Percentiles rank a stretch among this genome's conserved stretches.
These are phyloP conservation scores for Sciurus carolinensis DNA, from an alignment of 2,797 vertebrate genomes.

Conservation along the genomic window DNA sequence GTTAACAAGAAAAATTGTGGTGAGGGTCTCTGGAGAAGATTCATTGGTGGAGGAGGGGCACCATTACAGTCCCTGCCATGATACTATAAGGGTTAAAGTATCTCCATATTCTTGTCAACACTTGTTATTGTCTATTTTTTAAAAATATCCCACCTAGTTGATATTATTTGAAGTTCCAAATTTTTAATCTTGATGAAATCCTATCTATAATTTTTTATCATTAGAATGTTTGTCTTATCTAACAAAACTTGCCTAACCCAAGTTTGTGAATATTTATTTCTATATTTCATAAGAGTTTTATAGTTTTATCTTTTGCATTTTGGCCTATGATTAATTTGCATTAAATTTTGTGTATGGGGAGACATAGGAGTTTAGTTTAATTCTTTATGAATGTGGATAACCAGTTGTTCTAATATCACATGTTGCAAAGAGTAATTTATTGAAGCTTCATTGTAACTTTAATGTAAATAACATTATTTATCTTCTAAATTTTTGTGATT, in stretches of 20 bases:
- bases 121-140: not conserved
- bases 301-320: not conserved
- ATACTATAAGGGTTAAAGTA: not conserved
- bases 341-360: not conserved
- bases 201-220: not conserved
- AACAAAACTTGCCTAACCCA: not conserved
- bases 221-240: not conserved
- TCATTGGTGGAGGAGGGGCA: too few species aligned
- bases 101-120: not conserved
- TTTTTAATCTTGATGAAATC: conserved; percentile 23
- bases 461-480: not conserved
- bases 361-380: not conserved
- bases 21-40: too few species aligned
- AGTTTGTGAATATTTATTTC: not conserved
- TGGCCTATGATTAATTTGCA: not conserved
- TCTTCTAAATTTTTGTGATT: not conserved
- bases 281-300: not conserved
- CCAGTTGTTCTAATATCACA: not conserved
- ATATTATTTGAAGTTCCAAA: not conserved
- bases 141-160: too few species aligned
- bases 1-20: too few species aligned
- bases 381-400: not conserved
- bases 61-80: not conserved
- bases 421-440: not conserved
- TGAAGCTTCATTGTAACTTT: not conserved